Evolutionary conservation across 2,113 vertebrate species (phyloP).

Genomic region (Syrmaticus mikado): DNA sequence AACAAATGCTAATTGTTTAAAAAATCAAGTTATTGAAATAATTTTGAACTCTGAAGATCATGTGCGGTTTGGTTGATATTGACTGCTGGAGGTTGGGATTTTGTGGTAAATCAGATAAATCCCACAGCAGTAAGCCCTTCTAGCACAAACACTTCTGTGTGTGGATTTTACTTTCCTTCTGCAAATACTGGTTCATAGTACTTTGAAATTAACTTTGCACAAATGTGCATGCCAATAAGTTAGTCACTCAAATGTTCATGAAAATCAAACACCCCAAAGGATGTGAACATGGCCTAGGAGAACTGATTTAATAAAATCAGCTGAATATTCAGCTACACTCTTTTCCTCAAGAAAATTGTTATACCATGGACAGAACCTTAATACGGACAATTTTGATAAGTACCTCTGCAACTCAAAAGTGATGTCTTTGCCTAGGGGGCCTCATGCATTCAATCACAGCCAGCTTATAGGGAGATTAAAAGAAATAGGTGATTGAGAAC

Average conservation of each 20-base stretch:
- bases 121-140: slow-evolving; percentile 26
- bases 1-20: not conserved
- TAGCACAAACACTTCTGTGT: slow-evolving; percentile 9
- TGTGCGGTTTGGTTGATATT: not conserved
- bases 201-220: slow-evolving; percentile 55
- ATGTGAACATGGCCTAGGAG: not conserved
- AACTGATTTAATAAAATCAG: slow-evolving; percentile 32
- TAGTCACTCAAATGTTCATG: slow-evolving; percentile 34
- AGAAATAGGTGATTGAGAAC: not conserved
- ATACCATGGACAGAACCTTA: not conserved
- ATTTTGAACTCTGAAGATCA: not conserved
- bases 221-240: slow-evolving; percentile 47
- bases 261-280: slow-evolving; percentile 39
- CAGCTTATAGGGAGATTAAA: not conserved
- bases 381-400: not conserved
- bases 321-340: slow-evolving; percentile 22
- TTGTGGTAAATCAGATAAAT: slow-evolving; percentile 37
- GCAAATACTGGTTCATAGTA: not conserved
- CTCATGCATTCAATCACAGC: not conserved
- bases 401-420: not conserved
- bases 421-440: not conserved
- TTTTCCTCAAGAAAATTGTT: slow-evolving; percentile 20
- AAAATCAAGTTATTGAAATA: not conserved
- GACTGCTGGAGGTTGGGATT: slow-evolving; percentile 50
- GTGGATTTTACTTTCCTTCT: slow-evolving; percentile 29